These are phyloP conservation scores for Chrysogorgia sp. DNA, from an alignment of 92 coral and sea anemone genomes.

Conservation along the genomic window DNA sequence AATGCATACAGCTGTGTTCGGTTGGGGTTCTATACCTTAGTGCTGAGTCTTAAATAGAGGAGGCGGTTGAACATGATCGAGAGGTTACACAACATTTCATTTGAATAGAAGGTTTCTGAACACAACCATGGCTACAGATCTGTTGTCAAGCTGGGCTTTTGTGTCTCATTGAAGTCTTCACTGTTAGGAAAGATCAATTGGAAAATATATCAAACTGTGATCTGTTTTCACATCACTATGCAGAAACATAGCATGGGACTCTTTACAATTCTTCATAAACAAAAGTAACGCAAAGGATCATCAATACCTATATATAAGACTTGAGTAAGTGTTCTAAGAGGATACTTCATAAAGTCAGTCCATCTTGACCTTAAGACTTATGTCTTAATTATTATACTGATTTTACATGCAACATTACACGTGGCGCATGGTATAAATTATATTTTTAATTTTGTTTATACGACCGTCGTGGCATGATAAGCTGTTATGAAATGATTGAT, in stretches of 20 bases:
- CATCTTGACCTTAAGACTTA: no score
- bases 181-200: conserved; percentile 2
- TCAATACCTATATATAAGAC: no score
- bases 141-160: conserved; percentile 44
- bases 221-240: not conserved
- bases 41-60: conserved; percentile 1
- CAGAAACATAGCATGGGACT: not conserved
- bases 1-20: not conserved
- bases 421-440: no score
- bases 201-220: conserved; percentile 31
- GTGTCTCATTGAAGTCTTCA: conserved; percentile 2
- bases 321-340: no score
- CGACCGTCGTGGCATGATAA: no score
- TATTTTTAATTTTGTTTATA: no score
- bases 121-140: conserved; percentile 35
- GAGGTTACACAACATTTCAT: conserved; percentile 40
- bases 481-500: no score
- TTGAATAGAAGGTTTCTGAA: conserved; percentile 23
- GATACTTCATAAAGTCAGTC: no score
- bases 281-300: no score
- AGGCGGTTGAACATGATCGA: not conserved
- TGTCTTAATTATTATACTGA: no score
- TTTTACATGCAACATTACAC: no score
- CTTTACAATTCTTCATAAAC: no score
- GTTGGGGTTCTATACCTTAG: not conserved